A percentile compares a stretch with the other conserved stretches of the same genome.
These are phyloP conservation scores for Leptopilina drosophilae DNA, from an alignment of 2,888 invertebrate species.

Conservation along the genomic window DNA sequence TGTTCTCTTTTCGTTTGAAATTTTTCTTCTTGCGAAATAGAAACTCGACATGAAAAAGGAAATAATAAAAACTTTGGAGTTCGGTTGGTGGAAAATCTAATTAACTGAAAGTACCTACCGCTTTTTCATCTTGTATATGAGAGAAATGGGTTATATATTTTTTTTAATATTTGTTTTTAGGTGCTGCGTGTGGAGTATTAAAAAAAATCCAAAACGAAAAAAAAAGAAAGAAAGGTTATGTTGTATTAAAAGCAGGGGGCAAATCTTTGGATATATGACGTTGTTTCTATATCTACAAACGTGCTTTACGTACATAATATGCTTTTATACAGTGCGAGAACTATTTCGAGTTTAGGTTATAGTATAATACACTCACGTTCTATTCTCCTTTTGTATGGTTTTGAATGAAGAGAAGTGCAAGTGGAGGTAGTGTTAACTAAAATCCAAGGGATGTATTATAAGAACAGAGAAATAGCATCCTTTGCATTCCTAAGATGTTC, in stretches of 20 bases:
- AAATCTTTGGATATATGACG: slow-evolving; percentile 8
- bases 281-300: not conserved
- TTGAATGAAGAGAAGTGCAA: not conserved
- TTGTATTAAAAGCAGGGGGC: not conserved
- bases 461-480: not conserved
- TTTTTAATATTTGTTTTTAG: not conserved
- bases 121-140: slow-evolving; percentile 18
- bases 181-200: not conserved
- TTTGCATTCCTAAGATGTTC: slow-evolving; percentile 18
- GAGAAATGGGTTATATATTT: not conserved
- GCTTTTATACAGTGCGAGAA: not conserved
- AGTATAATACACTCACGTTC: not conserved
- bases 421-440: slow-evolving; percentile 10
- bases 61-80: not conserved
- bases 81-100: not conserved
- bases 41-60: not conserved
- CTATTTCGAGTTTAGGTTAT: not conserved
- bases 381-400: not conserved
- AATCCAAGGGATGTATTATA: not conserved
- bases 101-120: slow-evolving; percentile 26
- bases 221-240: not conserved
- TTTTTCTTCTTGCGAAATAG: too few species aligned
- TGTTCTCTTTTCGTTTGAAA: too few species aligned
- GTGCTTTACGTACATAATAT: slow-evolving; percentile 7
- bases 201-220: not conserved